phyloP scores from a whole-genome alignment of 2,797 vertebrate genomes.

The Alosa sapidissima region DNA sequence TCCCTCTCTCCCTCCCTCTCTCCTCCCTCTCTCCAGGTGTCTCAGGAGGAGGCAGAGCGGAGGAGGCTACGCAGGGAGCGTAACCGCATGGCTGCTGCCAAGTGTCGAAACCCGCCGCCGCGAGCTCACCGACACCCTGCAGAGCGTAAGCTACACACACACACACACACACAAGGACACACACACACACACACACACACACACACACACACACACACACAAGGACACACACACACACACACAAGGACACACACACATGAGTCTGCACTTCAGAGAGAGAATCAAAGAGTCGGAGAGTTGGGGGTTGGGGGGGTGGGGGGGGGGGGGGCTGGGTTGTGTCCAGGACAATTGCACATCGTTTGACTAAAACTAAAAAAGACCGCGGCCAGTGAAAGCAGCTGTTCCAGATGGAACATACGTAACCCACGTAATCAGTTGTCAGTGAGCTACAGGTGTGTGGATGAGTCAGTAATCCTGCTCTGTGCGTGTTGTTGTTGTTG shows the following conservation, averaged over 20 bases:
- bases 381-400: too few relatives aligned
- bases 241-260: background rate
- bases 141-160: conserved; percentile 62
- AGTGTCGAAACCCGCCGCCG: conserved; percentile 76
- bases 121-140: conserved; percentile 73
- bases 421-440: too few relatives aligned
- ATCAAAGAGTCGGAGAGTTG: too few relatives aligned
- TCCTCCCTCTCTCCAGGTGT: conserved; percentile 54
- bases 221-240: background rate
- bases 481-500: too few relatives aligned
- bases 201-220: background rate
- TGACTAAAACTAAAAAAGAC: too few relatives aligned
- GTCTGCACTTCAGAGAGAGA: too few relatives aligned
- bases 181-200: background rate
- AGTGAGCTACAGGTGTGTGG: too few relatives aligned
- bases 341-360: too few relatives aligned
- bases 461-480: too few relatives aligned
- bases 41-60: conserved; percentile 71
- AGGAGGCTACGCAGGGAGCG: conserved; percentile 72
- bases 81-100: conserved; percentile 77
- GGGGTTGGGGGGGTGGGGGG: too few relatives aligned
- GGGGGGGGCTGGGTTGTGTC: too few relatives aligned
- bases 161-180: background rate
- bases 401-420: too few relatives aligned
- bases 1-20: background rate